Base-by-base conservation (phyloP, 2,113 vertebrate species). In the Ictidomys tridecemlineatus region DNA sequence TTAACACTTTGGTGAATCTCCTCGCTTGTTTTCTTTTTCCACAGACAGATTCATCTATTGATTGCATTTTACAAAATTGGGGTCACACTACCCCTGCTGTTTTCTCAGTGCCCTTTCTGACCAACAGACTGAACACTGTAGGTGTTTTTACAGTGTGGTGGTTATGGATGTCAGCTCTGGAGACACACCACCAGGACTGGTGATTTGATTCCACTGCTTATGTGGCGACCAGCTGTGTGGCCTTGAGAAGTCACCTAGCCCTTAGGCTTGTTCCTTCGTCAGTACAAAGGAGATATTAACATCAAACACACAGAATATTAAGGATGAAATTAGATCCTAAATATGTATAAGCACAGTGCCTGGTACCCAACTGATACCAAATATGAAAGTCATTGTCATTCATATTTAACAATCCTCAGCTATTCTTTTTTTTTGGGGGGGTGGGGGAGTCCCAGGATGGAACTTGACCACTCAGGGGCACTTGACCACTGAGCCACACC, bases 311-410 rank as follows among this genome's bases (percentile, higher is more conserved):
- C 18, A 48, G n/a, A 34, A 84, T 87, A 22, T 92, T 93, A 86
- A 92, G 83, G 90, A 78, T 90, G 89, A 82, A 91, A 79, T 86
- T 91, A 79, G 51, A 76, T 86, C 76, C 30, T 92, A 74, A 93
- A 87, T 77, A 89, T 83, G 8, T 48, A 34, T 45, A 91, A 91
- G 39, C 34, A 58, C 7, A 39, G 2, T 53, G 39, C n/a, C 77
- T 84, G 20, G 8, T 69, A 76, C 26, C 94, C 48, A 58, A 58
- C 56, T 58, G 56, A 58, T 58, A 92, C 45, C 74, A 85, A 87
- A 65, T 87, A 78, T 58, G 56, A 85, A 89, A 92, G 17, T n/a
- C 61, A 32, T 78, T 70, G 9, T 69, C 42, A 39, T 82, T 63
- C 78, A 72, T 83, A 69, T 87, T 94, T 85, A 63, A 39, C 58